These are phyloP conservation scores for Campoletis raptor DNA, from an alignment of 2,888 invertebrate species.

Conservation along the genomic window DNA sequence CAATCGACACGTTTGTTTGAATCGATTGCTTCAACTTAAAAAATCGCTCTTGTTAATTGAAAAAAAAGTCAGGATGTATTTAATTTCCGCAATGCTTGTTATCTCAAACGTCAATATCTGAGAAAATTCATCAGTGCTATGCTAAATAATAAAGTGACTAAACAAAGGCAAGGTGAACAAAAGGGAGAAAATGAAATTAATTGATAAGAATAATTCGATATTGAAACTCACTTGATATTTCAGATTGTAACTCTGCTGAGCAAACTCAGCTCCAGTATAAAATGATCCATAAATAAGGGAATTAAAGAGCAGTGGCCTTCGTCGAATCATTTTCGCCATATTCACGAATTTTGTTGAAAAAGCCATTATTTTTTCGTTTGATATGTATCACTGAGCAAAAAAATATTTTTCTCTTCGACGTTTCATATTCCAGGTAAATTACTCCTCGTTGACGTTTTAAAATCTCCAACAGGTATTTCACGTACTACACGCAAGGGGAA, in stretches of 20 bases:
- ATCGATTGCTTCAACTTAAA: neutral
- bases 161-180: neutral
- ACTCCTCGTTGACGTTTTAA: slow-evolving; percentile 7
- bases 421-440: slow-evolving; percentile 19
- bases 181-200: slow-evolving; percentile 9
- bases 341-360: slow-evolving; percentile 67
- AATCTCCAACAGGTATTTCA: slow-evolving; percentile 55
- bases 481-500: slow-evolving; percentile 42
- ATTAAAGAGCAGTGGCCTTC: slow-evolving; percentile 83
- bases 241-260: slow-evolving; percentile 91
- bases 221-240: slow-evolving; percentile 88
- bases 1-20: neutral
- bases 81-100: neutral
- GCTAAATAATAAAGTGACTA: slow-evolving; percentile 9
- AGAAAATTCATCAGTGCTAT: neutral
- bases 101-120: neutral
- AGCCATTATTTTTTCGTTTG: slow-evolving; percentile 68
- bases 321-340: slow-evolving; percentile 64
- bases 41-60: neutral
- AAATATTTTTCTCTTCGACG: slow-evolving; percentile 15
- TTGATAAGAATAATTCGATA: slow-evolving; percentile 79
- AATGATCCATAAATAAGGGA: slow-evolving; percentile 90
- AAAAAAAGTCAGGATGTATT: neutral
- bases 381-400: neutral
- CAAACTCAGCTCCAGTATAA: slow-evolving; percentile 92